Evolutionary conservation across 30 jellyfish, hydroid and myxozoan genomes (phyloP).

Genomic region (Haliclystus octoradiatus): DNA sequence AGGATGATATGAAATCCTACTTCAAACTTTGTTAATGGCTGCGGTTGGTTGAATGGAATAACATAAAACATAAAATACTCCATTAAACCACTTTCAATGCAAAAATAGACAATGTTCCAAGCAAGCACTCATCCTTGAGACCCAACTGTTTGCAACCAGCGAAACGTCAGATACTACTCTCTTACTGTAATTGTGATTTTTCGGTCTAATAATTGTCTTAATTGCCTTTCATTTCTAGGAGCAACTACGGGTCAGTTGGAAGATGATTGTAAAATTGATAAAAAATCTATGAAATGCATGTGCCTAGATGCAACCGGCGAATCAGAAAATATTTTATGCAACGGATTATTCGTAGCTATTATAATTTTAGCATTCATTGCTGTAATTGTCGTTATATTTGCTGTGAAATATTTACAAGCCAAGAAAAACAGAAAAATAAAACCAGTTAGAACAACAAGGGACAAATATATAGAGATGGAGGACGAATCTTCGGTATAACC

Average conservation of each 20-base stretch:
- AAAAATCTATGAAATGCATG: slow-evolving; percentile 54
- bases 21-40: neutral
- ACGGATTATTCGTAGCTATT: slow-evolving; percentile 87
- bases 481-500: slow-evolving; percentile 79
- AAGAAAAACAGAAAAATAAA: slow-evolving; percentile 58
- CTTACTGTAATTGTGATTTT: too few relatives aligned
- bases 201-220: too few relatives aligned
- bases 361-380: slow-evolving; percentile 74
- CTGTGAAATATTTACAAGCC: slow-evolving; percentile 56
- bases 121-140: too few relatives aligned
- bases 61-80: too few relatives aligned
- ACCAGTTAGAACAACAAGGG: slow-evolving; percentile 73
- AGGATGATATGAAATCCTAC: too few relatives aligned
- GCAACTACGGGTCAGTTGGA: slow-evolving; percentile 20
- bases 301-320: slow-evolving; percentile 60
- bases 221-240: neutral
- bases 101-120: too few relatives aligned
- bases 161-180: too few relatives aligned
- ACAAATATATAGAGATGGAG: slow-evolving; percentile 88
- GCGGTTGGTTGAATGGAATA: neutral
- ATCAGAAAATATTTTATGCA: slow-evolving; percentile 71
- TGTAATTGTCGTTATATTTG: slow-evolving; percentile 64
- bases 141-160: too few relatives aligned
- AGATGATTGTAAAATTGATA: slow-evolving; percentile 56
- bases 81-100: too few relatives aligned